Evolutionary conservation across 2,113 vertebrate genomes (phyloP).

Genomic region (Pelodiscus sinensis): DNA sequence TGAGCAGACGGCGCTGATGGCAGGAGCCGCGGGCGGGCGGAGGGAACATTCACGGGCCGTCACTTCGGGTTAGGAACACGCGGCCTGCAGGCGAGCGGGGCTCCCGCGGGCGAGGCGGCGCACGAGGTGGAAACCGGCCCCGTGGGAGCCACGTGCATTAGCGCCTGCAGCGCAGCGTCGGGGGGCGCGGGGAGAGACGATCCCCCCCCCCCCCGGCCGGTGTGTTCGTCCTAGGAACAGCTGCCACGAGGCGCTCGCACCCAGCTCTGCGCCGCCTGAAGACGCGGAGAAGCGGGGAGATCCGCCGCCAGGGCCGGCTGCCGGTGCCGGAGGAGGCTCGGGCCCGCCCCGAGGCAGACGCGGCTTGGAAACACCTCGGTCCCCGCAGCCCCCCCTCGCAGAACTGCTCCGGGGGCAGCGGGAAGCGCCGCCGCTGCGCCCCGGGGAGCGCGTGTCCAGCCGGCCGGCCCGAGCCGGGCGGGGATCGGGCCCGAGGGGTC

Average conservation of each 20-base stretch:
- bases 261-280: not conserved
- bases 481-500: too few species aligned
- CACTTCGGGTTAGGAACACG: constrained; percentile 86
- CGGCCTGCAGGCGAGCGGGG: constrained; percentile 83
- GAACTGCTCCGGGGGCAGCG: too few species aligned
- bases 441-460: too few species aligned
- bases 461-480: too few species aligned
- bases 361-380: too few species aligned
- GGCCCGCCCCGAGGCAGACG: too few species aligned
- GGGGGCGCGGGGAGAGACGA: not conserved
- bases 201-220: not conserved
- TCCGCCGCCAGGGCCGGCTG: not conserved
- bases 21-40: constrained; percentile 88
- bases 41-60: constrained; percentile 94
- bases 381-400: too few species aligned
- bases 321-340: too few species aligned
- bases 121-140: constrained; percentile 78
- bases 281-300: not conserved
- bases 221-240: not conserved
- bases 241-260: not conserved
- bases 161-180: not conserved
- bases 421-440: too few species aligned
- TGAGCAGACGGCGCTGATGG: constrained; percentile 87
- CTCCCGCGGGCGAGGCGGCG: too few species aligned
- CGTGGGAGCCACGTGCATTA: constrained; percentile 63